Base-by-base conservation (phyloP, 2,797 vertebrate species). In the Pipistrellus pygmaeus region DNA sequence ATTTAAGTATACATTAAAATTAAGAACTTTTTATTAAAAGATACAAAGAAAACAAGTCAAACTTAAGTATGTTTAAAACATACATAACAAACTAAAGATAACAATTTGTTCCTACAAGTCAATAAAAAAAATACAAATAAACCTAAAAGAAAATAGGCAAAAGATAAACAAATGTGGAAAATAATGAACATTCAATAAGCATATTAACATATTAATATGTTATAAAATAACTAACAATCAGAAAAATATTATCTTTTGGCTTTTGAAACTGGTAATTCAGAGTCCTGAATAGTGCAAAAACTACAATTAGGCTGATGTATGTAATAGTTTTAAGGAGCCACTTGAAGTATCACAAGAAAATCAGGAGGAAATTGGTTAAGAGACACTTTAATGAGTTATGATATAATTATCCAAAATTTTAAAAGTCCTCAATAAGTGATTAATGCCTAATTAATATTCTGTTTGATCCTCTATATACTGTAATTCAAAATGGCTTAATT, bases 51-150 rank as follows among this genome's bases (percentile, higher is more conserved):
- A 17, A 82, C 12, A 62, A 53, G 4, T 44, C 35, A 64, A 66
- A 73, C 44, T 30, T 18, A 68, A 46, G 6, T 53, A 64, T 64
- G 6, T 75, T 72, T 32, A 64, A 38, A 86, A 80, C 10, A 72
- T 14, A 15, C n/a, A 72, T 14, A 81, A 73, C 32, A 68, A 30
- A 51, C 17, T 76, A 46, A 78, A 38, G 20, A 30, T 20, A 78
- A n/a, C 53, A 46, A 55, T 21, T 72, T 46, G 21, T 64, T 78
- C 44, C 21, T 55, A 38, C 5, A 88, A 71, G 35, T 77, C 64
- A 80, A 7, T 80, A 73, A 78, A 78, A 78, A 78, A 95, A 73
- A 38, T 73, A 57, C 13, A 66, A 84, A 38, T 85, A 85, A 78
- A 57, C 27, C 38, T 30, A n/a, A 44, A n/a, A 66, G 27, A 48